These are phyloP conservation scores for Ornithorhynchus anatinus DNA, from an alignment of 2,113 vertebrate genomes.

Conservation along the genomic window DNA sequence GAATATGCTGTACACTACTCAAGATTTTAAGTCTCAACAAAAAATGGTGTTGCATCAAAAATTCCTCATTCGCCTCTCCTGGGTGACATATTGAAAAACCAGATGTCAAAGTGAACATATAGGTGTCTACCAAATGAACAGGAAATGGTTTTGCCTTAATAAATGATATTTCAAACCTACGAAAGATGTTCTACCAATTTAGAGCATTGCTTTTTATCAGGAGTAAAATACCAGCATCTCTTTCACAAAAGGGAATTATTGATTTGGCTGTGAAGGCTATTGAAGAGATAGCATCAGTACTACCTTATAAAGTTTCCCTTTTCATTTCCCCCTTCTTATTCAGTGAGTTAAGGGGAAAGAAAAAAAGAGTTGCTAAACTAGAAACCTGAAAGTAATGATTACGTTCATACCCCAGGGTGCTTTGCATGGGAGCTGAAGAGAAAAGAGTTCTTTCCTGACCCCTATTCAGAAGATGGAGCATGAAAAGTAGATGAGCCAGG, in stretches of 20 bases:
- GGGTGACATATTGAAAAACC: too few species aligned
- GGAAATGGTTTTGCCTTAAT: background rate
- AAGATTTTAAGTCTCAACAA: too few species aligned
- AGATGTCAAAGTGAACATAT: too few species aligned
- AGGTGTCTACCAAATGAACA: background rate
- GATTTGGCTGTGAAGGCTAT: background rate
- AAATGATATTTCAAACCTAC: background rate
- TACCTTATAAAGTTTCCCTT: background rate
- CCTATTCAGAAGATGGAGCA: background rate
- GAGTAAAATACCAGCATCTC: background rate
- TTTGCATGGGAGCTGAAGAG: background rate
- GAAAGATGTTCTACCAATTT: background rate
- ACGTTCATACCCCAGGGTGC: background rate
- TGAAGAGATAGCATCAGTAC: background rate
- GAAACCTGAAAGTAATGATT: background rate
- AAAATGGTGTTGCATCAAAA: too few species aligned
- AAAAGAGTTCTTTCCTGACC: background rate
- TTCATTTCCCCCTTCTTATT: background rate
- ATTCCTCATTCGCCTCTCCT: too few species aligned
- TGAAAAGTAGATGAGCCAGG: background rate
- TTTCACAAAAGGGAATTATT: constrained; percentile 6
- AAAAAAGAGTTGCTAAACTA: background rate
- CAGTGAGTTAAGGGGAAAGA: background rate
- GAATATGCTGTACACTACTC: too few species aligned
- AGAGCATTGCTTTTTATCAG: background rate